Base-by-base conservation (phyloP, 2,113 vertebrate genomes). In the Corvus moneduloides region DNA sequence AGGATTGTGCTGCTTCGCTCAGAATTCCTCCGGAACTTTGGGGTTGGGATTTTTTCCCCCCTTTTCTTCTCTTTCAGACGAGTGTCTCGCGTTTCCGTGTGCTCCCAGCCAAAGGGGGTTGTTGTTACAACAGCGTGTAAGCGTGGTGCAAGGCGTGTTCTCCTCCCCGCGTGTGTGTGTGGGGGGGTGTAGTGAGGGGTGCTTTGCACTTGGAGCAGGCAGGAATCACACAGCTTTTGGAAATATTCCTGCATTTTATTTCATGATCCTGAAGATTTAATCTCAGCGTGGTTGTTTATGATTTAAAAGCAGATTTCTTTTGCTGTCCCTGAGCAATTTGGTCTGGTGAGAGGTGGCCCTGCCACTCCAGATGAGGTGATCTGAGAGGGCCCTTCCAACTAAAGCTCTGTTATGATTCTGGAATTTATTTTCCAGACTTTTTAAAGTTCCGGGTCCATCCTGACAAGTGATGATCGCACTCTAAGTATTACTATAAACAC, bases 271-370 rank as follows among this genome's bases (percentile, higher is more conserved):
- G 37, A 48, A 59, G 44, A 5, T 78, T 91, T 37, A 8, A 17
- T 17, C 58, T 61, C 58, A 4, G 6, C 0, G 0, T 9, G 6
- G 37, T 13, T 63, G 51, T 35, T 69, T 18, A 2, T 7, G 11
- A 7, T 51, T 71, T 69, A 23, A 81, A 92, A 82, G 32, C 0
- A 0, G 8, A 12, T 22, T 8, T 49, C 1, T 69, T 9, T 16
- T 10, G 3, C 35, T 17, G 13, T 30, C 33, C 30, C 80, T 46
- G 26, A 41, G 55, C 9, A 16, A 6, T 52, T 24, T 22, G 54
- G 28, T 5, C 16, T 17, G 1, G 46, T 4, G 48, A 33, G 61
- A 51, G 18, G 44, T 6, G 41, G 33, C 23, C 33, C 22, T 28
- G 51, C 8, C 12, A 0, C 23, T 41, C 49, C 41, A 20, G 2